These are phyloP conservation scores for Idaea biselata DNA, from an alignment of 2,888 invertebrate species.

Conservation along the genomic window DNA sequence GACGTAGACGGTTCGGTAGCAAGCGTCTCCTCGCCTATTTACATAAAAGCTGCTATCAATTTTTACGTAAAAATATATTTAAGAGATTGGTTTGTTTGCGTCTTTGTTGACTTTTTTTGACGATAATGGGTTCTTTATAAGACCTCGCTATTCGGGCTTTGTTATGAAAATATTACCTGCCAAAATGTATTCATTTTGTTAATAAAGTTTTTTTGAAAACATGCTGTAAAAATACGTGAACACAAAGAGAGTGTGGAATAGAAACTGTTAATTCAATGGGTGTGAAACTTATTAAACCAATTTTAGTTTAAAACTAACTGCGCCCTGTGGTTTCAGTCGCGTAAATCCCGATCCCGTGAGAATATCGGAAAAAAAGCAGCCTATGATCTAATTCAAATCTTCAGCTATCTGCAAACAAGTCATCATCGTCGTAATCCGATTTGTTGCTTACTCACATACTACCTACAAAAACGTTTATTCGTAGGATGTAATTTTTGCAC, in stretches of 20 bases:
- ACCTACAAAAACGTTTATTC: no score
- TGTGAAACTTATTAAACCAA: no score
- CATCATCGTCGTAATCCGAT: no score
- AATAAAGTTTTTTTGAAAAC: not conserved
- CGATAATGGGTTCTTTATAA: not conserved
- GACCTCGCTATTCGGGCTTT: not conserved
- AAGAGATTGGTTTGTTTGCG: not conserved
- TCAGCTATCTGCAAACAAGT: no score
- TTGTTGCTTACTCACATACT: no score
- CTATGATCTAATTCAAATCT: no score
- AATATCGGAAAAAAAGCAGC: no score
- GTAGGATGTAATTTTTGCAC: no score
- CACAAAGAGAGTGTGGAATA: not conserved
- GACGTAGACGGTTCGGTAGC: not conserved
- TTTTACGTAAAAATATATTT: not conserved
- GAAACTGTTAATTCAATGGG: no score
- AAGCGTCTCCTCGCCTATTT: not conserved
- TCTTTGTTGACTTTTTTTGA: not conserved
- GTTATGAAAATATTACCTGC: not conserved
- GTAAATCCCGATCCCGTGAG: no score
- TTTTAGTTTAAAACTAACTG: no score
- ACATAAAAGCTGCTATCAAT: slow-evolving; percentile 1
- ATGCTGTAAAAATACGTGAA: not conserved
- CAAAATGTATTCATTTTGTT: not conserved
- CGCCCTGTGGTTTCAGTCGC: no score